Conservation (phyloP, 2,888 invertebrate species). For the Serripes groenlandicus region DNA sequence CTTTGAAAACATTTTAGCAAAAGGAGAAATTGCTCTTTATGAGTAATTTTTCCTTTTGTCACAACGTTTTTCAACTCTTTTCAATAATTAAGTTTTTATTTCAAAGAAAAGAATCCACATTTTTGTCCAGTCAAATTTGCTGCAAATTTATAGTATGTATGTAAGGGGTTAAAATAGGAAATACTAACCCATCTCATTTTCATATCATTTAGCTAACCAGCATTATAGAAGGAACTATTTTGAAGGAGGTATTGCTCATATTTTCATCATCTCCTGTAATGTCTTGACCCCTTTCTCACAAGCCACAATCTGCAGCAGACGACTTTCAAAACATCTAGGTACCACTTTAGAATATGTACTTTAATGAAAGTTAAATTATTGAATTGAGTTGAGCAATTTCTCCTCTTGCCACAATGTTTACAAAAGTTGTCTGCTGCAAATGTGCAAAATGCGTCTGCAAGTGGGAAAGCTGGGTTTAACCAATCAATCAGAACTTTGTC, state of each 20-base stretch:
- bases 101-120: background rate
- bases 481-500: too few species aligned
- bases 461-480: too few species aligned
- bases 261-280: background rate
- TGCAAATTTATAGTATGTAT: too few species aligned
- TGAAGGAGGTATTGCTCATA: constrained; percentile 77
- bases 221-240: constrained; percentile 81
- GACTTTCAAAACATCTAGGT: too few species aligned
- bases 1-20: background rate
- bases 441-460: too few species aligned
- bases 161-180: background rate
- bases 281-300: too few species aligned
- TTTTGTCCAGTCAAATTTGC: background rate
- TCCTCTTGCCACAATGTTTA: background rate
- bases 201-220: constrained; percentile 74
- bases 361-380: too few species aligned
- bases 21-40: background rate
- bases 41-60: background rate
- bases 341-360: too few species aligned
- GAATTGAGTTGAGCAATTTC: too few species aligned
- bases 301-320: too few species aligned
- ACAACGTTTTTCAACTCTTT: background rate
- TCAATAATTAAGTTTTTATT: too few species aligned
- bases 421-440: too few species aligned
- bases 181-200: constrained; percentile 12